A percentile compares a stretch with the other conserved stretches of the same genome.
These are phyloP conservation scores for Peromyscus californicus DNA, from an alignment of 2,113 vertebrate genomes.

Conservation along the genomic window DNA sequence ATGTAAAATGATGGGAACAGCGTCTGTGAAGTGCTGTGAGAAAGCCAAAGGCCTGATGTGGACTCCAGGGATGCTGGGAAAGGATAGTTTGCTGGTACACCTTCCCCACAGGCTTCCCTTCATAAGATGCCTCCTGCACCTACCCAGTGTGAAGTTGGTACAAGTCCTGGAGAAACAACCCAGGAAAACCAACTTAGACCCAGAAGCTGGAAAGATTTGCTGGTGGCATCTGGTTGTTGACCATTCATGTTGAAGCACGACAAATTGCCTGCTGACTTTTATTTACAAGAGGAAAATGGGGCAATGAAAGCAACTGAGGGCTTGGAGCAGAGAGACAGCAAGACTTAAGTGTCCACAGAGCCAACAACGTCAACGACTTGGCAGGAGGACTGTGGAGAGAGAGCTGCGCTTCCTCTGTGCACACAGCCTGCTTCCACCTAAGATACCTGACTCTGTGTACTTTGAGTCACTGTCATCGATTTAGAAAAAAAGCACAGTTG, in stretches of 20 bases:
- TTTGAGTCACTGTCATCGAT: neutral
- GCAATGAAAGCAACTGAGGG: neutral
- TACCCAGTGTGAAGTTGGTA: neutral
- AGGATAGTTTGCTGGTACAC: neutral
- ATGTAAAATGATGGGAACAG: slow-evolving; percentile 27
- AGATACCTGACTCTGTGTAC: neutral
- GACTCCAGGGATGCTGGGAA: neutral
- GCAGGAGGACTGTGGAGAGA: neutral
- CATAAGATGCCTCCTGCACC: neutral
- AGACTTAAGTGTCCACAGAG: neutral
- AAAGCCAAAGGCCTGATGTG: neutral
- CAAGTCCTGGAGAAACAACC: neutral
- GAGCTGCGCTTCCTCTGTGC: neutral
- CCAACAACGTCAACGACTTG: neutral
- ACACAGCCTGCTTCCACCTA: neutral
- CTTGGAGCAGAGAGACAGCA: neutral
- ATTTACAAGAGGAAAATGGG: neutral
- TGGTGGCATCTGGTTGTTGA: neutral
- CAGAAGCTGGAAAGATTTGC: neutral
- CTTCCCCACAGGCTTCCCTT: neutral
- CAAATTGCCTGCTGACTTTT: neutral
- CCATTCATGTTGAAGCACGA: neutral
- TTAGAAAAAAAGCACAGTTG: slow-evolving; percentile 40
- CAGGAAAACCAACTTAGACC: neutral
- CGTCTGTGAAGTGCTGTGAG: neutral